Conservation (phyloP, 2,888 invertebrate genomes). For the Lordiphosa fenestrarum region DNA sequence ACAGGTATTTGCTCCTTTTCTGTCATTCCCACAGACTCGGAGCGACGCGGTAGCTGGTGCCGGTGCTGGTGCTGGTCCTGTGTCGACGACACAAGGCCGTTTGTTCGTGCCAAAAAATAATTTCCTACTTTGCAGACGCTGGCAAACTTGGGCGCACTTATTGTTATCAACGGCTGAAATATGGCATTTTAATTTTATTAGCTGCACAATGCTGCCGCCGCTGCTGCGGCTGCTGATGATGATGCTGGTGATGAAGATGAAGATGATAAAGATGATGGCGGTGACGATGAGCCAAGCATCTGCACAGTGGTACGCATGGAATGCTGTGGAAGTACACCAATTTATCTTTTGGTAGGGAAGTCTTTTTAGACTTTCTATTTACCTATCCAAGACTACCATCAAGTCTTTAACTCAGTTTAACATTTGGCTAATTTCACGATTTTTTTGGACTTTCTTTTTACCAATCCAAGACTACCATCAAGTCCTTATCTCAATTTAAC, state of each 20-base stretch:
- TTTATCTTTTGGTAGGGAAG: too few relatives aligned
- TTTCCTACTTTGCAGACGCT: conserved; percentile 55
- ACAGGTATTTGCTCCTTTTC: conserved; percentile 61
- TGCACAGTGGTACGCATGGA: conserved; percentile 42
- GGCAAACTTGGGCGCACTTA: conserved; percentile 71
- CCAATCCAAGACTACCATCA: too few relatives aligned
- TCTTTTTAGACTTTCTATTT: too few relatives aligned
- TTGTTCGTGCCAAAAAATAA: conserved; percentile 73
- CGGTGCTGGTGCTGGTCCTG: not conserved
- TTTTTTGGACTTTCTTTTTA: too few relatives aligned
- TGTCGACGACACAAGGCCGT: conserved; percentile 52
- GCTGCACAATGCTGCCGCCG: conserved; percentile 56
- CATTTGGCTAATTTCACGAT: too few relatives aligned
- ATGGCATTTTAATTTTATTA: conserved; percentile 76
- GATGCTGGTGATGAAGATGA: conserved; percentile 23
- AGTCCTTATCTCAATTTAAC: too few relatives aligned
- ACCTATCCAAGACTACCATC: too few relatives aligned
- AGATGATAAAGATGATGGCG: conserved; percentile 37
- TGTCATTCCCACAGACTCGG: conserved; percentile 60
- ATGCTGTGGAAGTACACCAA: too few relatives aligned
- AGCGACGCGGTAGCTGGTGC: conserved; percentile 5
- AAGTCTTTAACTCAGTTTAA: too few relatives aligned
- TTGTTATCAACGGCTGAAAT: conserved; percentile 76
- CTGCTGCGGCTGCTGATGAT: conserved; percentile 12
- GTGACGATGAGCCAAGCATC: conserved; percentile 44